These are phyloP conservation scores for Cyclargus thomasi DNA, from an alignment of 1,140 invertebrate species.

Conservation along the genomic window DNA sequence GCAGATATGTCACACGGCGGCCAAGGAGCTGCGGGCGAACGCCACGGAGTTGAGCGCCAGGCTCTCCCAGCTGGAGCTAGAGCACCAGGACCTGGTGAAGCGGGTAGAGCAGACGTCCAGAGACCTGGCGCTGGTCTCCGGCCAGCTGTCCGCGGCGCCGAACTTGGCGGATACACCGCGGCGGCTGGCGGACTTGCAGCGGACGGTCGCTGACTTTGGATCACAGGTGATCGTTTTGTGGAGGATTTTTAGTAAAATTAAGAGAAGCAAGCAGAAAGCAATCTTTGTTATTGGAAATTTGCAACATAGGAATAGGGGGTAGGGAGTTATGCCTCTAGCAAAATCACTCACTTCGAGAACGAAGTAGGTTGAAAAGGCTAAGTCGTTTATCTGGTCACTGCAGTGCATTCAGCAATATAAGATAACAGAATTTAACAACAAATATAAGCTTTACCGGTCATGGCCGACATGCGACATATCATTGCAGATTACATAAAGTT, in stretches of 20 bases:
- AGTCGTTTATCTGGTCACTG: too few relatives aligned
- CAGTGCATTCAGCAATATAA: not conserved
- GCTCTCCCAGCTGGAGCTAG: conserved; percentile 55
- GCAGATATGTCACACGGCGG: conserved; percentile 79
- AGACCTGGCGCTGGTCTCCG: conserved; percentile 74
- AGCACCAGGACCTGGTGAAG: conserved; percentile 42
- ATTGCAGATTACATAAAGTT: not conserved
- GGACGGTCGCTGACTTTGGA: conserved; percentile 77
- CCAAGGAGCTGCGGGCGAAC: conserved; percentile 78
- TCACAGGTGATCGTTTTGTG: conserved; percentile 56
- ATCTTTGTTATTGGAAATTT: too few relatives aligned
- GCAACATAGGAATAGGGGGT: too few relatives aligned
- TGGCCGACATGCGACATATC: not conserved
- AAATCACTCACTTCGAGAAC: too few relatives aligned
- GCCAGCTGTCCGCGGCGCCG: conserved; percentile 75
- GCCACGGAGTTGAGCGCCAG: conserved; percentile 76
- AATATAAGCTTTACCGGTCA: not conserved
- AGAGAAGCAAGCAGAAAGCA: too few relatives aligned
- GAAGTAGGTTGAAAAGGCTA: too few relatives aligned
- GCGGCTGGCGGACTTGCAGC: conserved; percentile 70
- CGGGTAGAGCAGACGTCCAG: conserved; percentile 59
- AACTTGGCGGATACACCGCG: conserved; percentile 76
- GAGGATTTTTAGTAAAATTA: too few relatives aligned
- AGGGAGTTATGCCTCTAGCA: too few relatives aligned
- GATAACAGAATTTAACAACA: not conserved